A percentile compares a stretch with the other conserved stretches of the same genome.
Evolutionary conservation across 1,140 invertebrate genomes (phyloP).

Genomic region (Brachionus rubens): DNA sequence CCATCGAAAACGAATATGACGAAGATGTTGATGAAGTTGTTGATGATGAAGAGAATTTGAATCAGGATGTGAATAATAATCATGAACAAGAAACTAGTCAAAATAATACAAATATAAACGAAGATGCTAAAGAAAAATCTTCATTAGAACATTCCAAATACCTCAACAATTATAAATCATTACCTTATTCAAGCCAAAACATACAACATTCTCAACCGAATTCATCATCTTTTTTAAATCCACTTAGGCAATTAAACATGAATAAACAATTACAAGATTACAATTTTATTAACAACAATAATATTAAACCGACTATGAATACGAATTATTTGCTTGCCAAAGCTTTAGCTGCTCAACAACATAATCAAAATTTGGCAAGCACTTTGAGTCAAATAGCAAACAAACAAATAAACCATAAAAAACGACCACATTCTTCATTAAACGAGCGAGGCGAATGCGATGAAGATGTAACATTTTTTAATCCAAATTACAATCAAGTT

Average conservation of each 20-base stretch:
- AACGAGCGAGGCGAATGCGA: background rate
- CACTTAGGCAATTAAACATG: background rate
- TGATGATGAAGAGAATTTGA: constrained; percentile 12
- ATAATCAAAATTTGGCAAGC: background rate
- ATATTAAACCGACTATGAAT: constrained; percentile 1
- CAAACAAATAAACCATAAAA: constrained; percentile 11
- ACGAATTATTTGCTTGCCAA: constrained; percentile 6
- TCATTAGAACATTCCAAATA: background rate
- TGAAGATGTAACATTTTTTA: background rate
- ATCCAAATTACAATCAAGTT: constrained; percentile 13
- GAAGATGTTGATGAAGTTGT: background rate
- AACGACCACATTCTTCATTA: constrained; percentile 5
- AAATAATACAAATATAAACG: background rate
- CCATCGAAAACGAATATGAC: background rate
- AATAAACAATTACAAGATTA: constrained; percentile 25
- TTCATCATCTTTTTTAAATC: background rate
- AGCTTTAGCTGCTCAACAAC: background rate
- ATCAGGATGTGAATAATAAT: constrained; percentile 11
- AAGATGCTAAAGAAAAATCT: background rate
- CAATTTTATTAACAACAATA: background rate
- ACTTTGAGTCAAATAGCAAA: background rate
- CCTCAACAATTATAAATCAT: background rate
- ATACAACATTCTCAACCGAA: background rate
- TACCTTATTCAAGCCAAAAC: background rate
- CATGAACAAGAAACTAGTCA: background rate